Evolutionary conservation across 2,888 invertebrate species (phyloP).

Genomic region (Megastigmus dorsalis): DNA sequence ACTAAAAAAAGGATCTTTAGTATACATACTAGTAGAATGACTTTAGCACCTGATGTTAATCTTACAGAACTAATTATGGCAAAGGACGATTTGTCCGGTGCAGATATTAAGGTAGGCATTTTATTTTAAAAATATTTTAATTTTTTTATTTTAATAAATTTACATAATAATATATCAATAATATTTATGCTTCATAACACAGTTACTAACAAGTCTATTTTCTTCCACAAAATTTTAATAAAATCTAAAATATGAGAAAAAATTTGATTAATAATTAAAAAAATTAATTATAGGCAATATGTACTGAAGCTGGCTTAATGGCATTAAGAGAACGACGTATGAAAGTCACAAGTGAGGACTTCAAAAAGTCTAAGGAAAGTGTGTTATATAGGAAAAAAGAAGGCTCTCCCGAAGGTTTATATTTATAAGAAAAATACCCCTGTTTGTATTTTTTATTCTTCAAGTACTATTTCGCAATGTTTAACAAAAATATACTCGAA

Average conservation of each 20-base stretch:
- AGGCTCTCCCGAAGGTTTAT: constrained; percentile 98
- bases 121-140: background rate
- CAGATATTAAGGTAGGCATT: constrained; percentile 87
- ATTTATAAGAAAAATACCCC: constrained; percentile 83
- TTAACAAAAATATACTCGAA: constrained; percentile 39
- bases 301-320: constrained; percentile 99
- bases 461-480: constrained; percentile 46
- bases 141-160: constrained; percentile 4
- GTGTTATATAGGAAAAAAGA: constrained; percentile 99
- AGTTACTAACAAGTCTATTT: background rate
- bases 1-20: constrained; percentile 97
- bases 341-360: constrained; percentile 99
- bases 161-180: too few species aligned
- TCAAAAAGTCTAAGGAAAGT: constrained; percentile 99
- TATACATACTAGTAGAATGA: constrained; percentile 99
- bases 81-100: constrained; percentile 99
- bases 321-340: constrained; percentile 97
- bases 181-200: too few species aligned
- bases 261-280: constrained; percentile 11
- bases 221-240: background rate
- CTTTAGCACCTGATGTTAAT: constrained; percentile 96
- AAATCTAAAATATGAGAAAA: background rate
- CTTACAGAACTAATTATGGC: constrained; percentile 98
- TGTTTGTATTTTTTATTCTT: constrained; percentile 44
- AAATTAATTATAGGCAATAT: constrained; percentile 87